Percentiles rank a stretch among this genome's conserved stretches.
Conservation (phyloP, 2,888 invertebrate genomes). For the Pecten maximus region DNA sequence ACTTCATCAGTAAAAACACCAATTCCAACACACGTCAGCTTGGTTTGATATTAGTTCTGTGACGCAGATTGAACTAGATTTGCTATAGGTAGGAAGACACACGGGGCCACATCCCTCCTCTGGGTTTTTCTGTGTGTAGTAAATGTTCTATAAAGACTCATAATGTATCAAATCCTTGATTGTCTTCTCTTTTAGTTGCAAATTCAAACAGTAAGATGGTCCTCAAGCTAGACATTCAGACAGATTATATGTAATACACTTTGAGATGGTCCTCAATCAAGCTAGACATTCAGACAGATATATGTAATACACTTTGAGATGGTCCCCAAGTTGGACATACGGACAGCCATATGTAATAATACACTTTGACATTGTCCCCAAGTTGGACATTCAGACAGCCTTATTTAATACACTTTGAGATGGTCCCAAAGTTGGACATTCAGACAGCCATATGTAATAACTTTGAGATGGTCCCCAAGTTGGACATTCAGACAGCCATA, state of each 20-base stretch:
- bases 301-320: not conserved
- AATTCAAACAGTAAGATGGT: not conserved
- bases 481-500: not conserved
- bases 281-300: not conserved
- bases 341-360: not conserved
- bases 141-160: too few relatives aligned
- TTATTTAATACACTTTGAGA: not conserved
- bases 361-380: not conserved
- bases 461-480: not conserved
- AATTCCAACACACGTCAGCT: too few relatives aligned
- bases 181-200: not conserved
- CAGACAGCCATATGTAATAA: too few relatives aligned
- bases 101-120: too few relatives aligned
- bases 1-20: not conserved
- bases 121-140: too few relatives aligned
- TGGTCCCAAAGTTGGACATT: not conserved
- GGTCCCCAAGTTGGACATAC: not conserved
- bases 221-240: not conserved
- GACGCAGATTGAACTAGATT: too few relatives aligned
- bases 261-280: not conserved
- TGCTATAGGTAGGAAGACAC: too few relatives aligned
- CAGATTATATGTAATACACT: not conserved
- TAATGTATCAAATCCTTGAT: too few relatives aligned
- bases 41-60: too few relatives aligned
- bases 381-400: not conserved